phyloP scores from a whole-genome alignment of 35 echinoderm and acorn worm species.

The Ophioderma brevispina region DNA sequence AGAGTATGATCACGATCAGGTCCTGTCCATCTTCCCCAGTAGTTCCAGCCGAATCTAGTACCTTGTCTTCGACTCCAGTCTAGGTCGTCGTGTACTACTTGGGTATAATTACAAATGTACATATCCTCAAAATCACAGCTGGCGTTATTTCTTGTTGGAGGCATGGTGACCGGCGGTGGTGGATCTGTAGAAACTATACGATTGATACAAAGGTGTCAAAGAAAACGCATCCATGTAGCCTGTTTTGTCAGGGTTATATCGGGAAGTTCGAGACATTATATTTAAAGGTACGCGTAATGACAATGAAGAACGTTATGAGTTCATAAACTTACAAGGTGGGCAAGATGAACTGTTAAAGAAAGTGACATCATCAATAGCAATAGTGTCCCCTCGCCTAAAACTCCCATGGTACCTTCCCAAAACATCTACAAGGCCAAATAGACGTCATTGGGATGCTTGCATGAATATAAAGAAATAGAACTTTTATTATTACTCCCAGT shows the following conservation, averaged over 20 bases:
- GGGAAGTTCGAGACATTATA: too few species aligned
- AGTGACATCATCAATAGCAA: slow-evolving; percentile 70
- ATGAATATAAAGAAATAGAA: too few species aligned
- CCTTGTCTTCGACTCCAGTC: neutral
- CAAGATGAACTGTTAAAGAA: slow-evolving; percentile 32
- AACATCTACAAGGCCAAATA: too few species aligned
- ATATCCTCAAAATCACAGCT: neutral
- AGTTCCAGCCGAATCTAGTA: neutral
- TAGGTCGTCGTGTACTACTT: neutral
- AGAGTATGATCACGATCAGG: neutral
- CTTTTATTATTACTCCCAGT: too few species aligned
- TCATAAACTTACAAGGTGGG: slow-evolving; percentile 43
- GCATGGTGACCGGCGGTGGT: neutral
- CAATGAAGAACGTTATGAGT: too few species aligned
- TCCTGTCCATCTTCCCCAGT: neutral
- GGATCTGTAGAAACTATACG: neutral
- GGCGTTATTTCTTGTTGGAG: neutral
- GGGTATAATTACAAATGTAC: neutral
- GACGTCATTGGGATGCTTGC: too few species aligned
- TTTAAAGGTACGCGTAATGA: too few species aligned
- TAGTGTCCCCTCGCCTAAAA: too few species aligned
- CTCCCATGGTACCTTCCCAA: too few species aligned
- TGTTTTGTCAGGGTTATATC: too few species aligned
- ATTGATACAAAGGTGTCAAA: too few species aligned
- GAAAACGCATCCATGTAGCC: too few species aligned